phyloP scores from a whole-genome alignment of 2,888 invertebrate species.

The Petrophora chlorosata region DNA sequence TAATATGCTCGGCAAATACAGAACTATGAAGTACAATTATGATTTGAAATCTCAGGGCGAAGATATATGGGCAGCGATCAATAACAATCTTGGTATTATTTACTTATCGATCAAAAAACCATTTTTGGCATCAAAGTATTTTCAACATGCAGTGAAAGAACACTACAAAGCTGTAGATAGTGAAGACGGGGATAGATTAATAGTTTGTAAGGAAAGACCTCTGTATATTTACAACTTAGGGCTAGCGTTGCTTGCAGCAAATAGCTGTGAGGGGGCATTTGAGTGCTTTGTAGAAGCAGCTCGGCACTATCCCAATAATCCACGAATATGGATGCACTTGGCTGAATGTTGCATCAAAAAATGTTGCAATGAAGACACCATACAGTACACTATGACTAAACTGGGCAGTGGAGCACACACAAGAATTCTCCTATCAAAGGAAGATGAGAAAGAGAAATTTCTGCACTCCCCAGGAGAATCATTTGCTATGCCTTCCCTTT shows the following conservation, averaged over 20 bases:
- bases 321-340: conserved; percentile 95
- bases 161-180: conserved; percentile 81
- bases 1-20: conserved; percentile 66
- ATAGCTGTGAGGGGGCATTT: conserved; percentile 93
- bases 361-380: conserved; percentile 83
- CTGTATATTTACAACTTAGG: conserved; percentile 93
- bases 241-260: conserved; percentile 91
- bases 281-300: conserved; percentile 95
- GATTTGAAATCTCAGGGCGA: conserved; percentile 72
- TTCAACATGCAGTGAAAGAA: conserved; percentile 90
- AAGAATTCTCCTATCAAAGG: conserved; percentile 66
- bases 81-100: conserved; percentile 92
- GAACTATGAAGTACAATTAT: conserved; percentile 66
- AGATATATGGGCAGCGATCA: conserved; percentile 83
- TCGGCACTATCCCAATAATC: conserved; percentile 93
- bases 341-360: conserved; percentile 95
- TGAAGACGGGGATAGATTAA: conserved; percentile 69
- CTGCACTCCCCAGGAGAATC: conserved; percentile 85
- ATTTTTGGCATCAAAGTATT: conserved; percentile 90
- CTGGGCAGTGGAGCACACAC: conserved; percentile 76
- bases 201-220: conserved; percentile 78
- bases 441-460: conserved; percentile 66
- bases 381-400: conserved; percentile 73
- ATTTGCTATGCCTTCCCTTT: conserved; percentile 93
- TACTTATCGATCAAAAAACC: conserved; percentile 92